Conservation (phyloP, 2,888 invertebrate genomes). For the Tetanocera ferruginea region DNA sequence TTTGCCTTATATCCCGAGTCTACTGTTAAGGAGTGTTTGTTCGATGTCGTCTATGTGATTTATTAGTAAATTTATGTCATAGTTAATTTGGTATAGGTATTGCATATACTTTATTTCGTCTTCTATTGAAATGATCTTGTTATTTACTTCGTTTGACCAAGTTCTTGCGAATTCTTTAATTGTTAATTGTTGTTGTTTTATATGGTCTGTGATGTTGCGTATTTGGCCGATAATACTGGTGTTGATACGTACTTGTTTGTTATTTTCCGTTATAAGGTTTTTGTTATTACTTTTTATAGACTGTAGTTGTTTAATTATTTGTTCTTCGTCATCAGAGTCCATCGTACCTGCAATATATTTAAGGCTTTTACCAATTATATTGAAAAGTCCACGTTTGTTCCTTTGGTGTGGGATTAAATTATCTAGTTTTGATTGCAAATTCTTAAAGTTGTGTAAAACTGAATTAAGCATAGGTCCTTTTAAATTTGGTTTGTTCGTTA, state of each 20-base stretch:
- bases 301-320: slow-evolving; percentile 40
- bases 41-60: slow-evolving; percentile 42
- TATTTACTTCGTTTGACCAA: slow-evolving; percentile 37
- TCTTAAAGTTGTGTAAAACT: slow-evolving; percentile 35
- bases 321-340: slow-evolving; percentile 45
- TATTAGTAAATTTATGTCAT: slow-evolving; percentile 39
- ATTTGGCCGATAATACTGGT: slow-evolving; percentile 43
- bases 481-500: slow-evolving; percentile 28
- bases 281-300: slow-evolving; percentile 37
- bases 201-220: slow-evolving; percentile 47
- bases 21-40: slow-evolving; percentile 46
- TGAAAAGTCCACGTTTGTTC: slow-evolving; percentile 41
- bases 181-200: slow-evolving; percentile 45
- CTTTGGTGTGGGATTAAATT: slow-evolving; percentile 39
- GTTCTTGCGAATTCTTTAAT: slow-evolving; percentile 43
- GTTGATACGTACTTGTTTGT: slow-evolving; percentile 38
- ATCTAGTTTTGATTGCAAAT: slow-evolving; percentile 37
- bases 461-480: slow-evolving; percentile 34
- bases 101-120: slow-evolving; percentile 47
- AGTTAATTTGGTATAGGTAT: slow-evolving; percentile 48
- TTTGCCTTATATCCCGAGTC: slow-evolving; percentile 43
- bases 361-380: slow-evolving; percentile 43
- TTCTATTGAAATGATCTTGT: slow-evolving; percentile 43
- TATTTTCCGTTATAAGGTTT: slow-evolving; percentile 35
- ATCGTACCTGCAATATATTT: slow-evolving; percentile 46